Evolutionary conservation across 2,113 vertebrate species (phyloP), one percentile per base, ranked within the genome.

Genomic region (Porphyrio hochstetteri): DNA sequence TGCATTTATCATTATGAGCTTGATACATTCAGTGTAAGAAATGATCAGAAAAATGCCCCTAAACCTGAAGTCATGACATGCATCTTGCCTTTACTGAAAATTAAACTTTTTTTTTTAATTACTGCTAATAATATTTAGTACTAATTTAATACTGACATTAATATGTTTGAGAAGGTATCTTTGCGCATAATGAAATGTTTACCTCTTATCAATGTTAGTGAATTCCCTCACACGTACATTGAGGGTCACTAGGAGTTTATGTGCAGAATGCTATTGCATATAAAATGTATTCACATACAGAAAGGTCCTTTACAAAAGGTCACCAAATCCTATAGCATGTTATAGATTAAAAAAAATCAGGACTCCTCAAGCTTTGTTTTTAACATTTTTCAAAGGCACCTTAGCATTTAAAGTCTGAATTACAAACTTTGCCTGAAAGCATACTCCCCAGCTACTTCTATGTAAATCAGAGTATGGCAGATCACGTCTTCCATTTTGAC

Each of bases 1-100:
- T 52, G 28, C 76, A 83, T 97, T 97, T 96, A 79, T 96, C 88
- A 92, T 80, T 88, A 72, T 38, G 4, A 90, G 68, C 46, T 55
- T 84, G 88, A 80, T 95, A 81, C 86, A 44, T 75, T 95, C 82
- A 65, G 19, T 65, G 15, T 52, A 82, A 74, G 78, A 95, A 70
- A 85, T 59, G 64, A 61, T 69, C 95, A 91, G 69, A 94, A 96
- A 46, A 95, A 75, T 60, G 27, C 48, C 48, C 38, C 36, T 68
- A 88, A 95, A 93, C 56, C 16, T 80, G 60, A 92, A 84, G 35
- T 71, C 29, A 29, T 42, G 59, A 88, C 81, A 94, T 10, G 7
- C 7, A 28, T 91, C 28, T 94, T 79, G 33, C 27, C 23, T 94
- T 93, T 81, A n/a, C 20, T 83, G 33, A 82, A 48, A 79, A 33